These are phyloP conservation scores for Enteromius unitaeniatus DNA, from an alignment of 2,797 vertebrate genomes.

Conservation along the genomic window DNA sequence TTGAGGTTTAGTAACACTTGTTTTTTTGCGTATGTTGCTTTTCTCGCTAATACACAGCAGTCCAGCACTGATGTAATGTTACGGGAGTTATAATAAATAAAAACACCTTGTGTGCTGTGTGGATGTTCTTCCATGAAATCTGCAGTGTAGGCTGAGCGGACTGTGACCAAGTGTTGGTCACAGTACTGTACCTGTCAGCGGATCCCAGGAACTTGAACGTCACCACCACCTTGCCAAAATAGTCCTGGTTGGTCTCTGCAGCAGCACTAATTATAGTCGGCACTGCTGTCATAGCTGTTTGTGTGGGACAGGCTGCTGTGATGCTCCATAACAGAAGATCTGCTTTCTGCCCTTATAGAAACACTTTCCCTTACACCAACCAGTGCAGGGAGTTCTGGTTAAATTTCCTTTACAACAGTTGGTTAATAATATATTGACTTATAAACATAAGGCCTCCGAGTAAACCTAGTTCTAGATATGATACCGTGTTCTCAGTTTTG, in stretches of 20 bases:
- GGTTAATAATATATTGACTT: not conserved
- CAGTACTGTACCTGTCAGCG: conserved; percentile 79
- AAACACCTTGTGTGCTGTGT: conserved; percentile 24
- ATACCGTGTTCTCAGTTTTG: not conserved
- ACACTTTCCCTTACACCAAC: conserved; percentile 44
- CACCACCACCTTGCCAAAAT: conserved; percentile 76
- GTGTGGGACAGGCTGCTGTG: conserved; percentile 63
- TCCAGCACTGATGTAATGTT: conserved; percentile 12
- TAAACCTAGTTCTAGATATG: not conserved
- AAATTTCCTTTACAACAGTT: not conserved
- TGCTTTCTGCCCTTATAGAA: conserved; percentile 64
- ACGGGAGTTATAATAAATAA: not conserved
- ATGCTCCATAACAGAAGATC: conserved; percentile 60
- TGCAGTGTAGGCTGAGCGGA: conserved; percentile 68
- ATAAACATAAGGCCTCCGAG: not conserved
- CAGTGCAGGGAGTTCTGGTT: not conserved
- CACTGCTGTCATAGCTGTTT: conserved; percentile 68
- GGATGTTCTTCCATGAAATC: conserved; percentile 63
- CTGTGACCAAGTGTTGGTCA: conserved; percentile 71
- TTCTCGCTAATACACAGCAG: not conserved
- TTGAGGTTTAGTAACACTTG: not conserved
- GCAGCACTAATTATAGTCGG: conserved; percentile 72
- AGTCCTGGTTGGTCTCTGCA: conserved; percentile 70
- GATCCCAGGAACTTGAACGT: conserved; percentile 71
- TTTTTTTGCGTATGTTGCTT: not conserved